Percentiles rank a stretch among this genome's conserved stretches.
Conservation (phyloP, 2,113 vertebrate species). For the Fulica atra region DNA sequence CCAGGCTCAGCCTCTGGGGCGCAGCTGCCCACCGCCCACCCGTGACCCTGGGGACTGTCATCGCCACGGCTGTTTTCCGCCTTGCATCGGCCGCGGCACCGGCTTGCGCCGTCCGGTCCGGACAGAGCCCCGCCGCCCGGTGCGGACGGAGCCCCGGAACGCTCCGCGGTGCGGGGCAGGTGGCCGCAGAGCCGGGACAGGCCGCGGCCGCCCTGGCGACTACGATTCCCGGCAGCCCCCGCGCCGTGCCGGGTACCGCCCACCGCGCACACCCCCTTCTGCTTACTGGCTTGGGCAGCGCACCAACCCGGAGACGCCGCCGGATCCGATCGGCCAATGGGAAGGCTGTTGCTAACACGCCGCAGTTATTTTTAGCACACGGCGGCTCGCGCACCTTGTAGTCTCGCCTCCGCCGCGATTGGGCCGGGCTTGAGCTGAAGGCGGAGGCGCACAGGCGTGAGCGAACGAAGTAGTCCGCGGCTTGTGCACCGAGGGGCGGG, state of each 20-base stretch:
- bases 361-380: slow-evolving; percentile 90
- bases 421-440: not conserved
- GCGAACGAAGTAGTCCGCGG: slow-evolving; percentile 40
- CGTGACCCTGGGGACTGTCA: too few relatives aligned
- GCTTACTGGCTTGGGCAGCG: slow-evolving; percentile 59
- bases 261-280: not conserved
- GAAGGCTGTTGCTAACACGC: slow-evolving; percentile 88
- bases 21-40: not conserved
- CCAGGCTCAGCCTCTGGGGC: not conserved
- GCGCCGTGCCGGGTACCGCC: not conserved
- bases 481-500: not conserved
- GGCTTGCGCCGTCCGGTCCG: not conserved
- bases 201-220: slow-evolving; percentile 12
- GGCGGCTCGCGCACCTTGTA: not conserved
- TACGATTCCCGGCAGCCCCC: slow-evolving; percentile 77
- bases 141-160: not conserved
- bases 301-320: slow-evolving; percentile 67
- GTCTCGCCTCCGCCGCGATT: slow-evolving; percentile 55
- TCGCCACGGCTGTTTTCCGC: not conserved
- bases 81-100: too few relatives aligned
- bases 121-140: not conserved
- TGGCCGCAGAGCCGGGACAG: accelerated
- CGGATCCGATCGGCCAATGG: slow-evolving; percentile 77
- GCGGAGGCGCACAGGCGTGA: not conserved
- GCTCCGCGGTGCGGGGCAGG: accelerated